Conservation (phyloP, 2,888 invertebrate species). For the Andrena camellia region DNA sequence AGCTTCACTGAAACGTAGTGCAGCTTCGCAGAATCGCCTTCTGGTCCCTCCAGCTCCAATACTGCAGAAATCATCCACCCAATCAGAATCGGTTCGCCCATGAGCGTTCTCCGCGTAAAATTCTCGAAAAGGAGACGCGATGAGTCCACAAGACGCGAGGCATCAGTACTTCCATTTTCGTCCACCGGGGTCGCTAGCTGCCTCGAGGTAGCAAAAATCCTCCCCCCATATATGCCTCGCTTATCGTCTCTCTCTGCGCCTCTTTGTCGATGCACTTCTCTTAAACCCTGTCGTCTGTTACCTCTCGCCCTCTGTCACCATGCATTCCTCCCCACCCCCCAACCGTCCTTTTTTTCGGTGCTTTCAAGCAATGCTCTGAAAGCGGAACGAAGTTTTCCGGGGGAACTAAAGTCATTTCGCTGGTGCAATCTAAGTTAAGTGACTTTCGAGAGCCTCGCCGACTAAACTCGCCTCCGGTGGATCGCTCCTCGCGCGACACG, state of each 20-base stretch:
- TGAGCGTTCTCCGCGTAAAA: slow-evolving; percentile 55
- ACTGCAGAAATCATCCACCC: slow-evolving; percentile 48
- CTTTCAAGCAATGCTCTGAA: slow-evolving; percentile 62
- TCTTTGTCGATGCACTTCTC: not conserved
- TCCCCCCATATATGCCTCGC: not conserved
- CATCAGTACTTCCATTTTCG: slow-evolving; percentile 59
- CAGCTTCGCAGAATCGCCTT: too few relatives aligned
- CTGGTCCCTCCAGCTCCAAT: not conserved
- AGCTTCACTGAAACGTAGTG: too few relatives aligned
- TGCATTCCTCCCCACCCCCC: slow-evolving; percentile 14
- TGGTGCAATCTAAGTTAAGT: slow-evolving; percentile 85
- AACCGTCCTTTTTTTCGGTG: slow-evolving; percentile 43
- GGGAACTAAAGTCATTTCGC: slow-evolving; percentile 84
- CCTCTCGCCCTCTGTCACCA: slow-evolving; percentile 37
- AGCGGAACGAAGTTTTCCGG: slow-evolving; percentile 79
- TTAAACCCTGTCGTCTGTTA: not conserved
- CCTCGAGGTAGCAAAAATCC: slow-evolving; percentile 7
- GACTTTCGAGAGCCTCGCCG: slow-evolving; percentile 83
- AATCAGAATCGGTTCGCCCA: slow-evolving; percentile 58
- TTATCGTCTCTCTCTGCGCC: not conserved
- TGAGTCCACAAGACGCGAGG: slow-evolving; percentile 52
- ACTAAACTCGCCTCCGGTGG: slow-evolving; percentile 78
- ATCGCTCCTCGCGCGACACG: slow-evolving; percentile 56
- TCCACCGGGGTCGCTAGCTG: slow-evolving; percentile 37
- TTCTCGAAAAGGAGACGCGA: slow-evolving; percentile 49